phyloP scores from a whole-genome alignment of 2,113 vertebrate species.

The Proterorhinus semilunaris region DNA sequence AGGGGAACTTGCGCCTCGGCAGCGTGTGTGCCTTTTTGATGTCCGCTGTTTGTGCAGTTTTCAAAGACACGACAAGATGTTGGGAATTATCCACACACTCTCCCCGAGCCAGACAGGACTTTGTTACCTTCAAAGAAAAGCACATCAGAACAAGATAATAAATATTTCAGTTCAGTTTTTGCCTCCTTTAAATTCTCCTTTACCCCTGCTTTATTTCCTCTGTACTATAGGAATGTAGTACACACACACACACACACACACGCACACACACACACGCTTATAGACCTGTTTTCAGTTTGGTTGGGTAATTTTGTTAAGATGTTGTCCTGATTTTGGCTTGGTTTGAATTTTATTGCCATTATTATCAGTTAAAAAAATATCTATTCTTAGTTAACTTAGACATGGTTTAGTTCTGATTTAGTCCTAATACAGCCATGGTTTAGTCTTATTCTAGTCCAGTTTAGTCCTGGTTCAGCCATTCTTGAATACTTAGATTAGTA shows the following conservation, averaged over 20 bases:
- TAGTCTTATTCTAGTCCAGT: not conserved
- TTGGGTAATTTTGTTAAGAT: too few relatives aligned
- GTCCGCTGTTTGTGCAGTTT: slow-evolving; percentile 24
- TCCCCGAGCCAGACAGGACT: slow-evolving; percentile 32
- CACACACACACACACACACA: too few relatives aligned
- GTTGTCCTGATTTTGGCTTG: too few relatives aligned
- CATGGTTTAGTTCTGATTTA: not conserved
- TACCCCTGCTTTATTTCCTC: too few relatives aligned
- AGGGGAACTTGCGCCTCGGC: slow-evolving; percentile 12
- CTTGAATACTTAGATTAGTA: not conserved
- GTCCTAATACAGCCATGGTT: not conserved
- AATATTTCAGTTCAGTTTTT: too few relatives aligned
- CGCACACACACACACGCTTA: too few relatives aligned
- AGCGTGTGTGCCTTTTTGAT: slow-evolving; percentile 13
- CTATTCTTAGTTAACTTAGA: not conserved
- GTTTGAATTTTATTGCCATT: too few relatives aligned
- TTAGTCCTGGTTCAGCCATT: not conserved
- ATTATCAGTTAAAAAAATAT: not conserved
- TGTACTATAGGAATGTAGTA: too few relatives aligned
- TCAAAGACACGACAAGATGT: slow-evolving; percentile 40
- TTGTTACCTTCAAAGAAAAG: slow-evolving; percentile 37
- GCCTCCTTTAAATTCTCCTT: too few relatives aligned
- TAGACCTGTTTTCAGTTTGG: too few relatives aligned
- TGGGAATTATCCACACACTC: slow-evolving; percentile 18
- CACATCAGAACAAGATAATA: not conserved